A percentile compares a stretch with the other conserved stretches of the same genome.
phyloP scores from a whole-genome alignment of 2,113 vertebrate species.

The Aspiorhynchus laticeps region DNA sequence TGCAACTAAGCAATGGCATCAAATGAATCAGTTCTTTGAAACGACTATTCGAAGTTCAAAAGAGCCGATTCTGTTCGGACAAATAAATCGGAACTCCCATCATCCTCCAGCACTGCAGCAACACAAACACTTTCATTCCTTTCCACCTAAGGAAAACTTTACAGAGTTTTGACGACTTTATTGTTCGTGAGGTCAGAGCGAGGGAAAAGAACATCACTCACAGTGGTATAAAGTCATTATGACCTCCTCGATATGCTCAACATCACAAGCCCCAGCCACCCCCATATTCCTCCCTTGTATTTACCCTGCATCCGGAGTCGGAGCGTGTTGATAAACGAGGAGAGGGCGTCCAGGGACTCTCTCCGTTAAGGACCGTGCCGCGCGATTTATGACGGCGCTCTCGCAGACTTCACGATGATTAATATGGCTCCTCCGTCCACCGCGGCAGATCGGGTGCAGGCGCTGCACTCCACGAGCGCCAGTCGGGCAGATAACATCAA shows the following conservation, averaged over 20 bases:
- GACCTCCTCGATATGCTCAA: constrained; percentile 76
- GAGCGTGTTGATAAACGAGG: constrained; percentile 86
- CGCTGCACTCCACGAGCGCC: constrained; percentile 80
- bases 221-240: constrained; percentile 72
- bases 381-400: constrained; percentile 92
- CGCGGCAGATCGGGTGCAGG: constrained; percentile 83
- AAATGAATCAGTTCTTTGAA: neutral
- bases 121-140: constrained; percentile 25
- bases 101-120: neutral
- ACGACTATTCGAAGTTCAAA: neutral
- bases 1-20: neutral
- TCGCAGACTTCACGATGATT: constrained; percentile 93
- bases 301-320: constrained; percentile 82
- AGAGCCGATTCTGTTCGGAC: neutral
- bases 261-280: constrained; percentile 71
- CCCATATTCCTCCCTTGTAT: constrained; percentile 79
- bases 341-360: constrained; percentile 83
- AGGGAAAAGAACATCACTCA: constrained; percentile 72
- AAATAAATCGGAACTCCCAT: neutral
- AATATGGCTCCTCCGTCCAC: constrained; percentile 87
- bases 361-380: constrained; percentile 80
- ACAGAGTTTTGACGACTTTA: constrained; percentile 73
- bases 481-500: constrained; percentile 94
- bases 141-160: constrained; percentile 86
- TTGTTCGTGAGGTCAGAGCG: constrained; percentile 39